These are phyloP conservation scores for Cacajao melanocephalus DNA, from an alignment of 2,797 vertebrate species.

Conservation along the genomic window DNA sequence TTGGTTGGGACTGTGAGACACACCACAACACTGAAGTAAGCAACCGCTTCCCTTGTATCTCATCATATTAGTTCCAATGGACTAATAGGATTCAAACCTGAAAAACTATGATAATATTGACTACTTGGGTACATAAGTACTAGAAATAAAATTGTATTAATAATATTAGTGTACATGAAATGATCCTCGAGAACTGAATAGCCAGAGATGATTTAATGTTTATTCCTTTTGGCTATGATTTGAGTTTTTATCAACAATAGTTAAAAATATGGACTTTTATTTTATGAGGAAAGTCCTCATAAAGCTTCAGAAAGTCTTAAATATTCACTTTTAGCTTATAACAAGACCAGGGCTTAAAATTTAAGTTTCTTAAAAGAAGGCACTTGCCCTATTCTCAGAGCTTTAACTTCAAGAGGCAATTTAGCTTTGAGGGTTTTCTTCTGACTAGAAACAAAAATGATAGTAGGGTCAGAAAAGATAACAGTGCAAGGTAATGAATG, in stretches of 20 bases:
- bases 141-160: background rate
- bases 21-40: background rate
- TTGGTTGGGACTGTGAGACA: background rate
- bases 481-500: background rate
- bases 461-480: background rate
- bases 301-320: background rate
- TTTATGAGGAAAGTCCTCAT: too few relatives aligned
- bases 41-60: background rate
- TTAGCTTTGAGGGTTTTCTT: slow-evolving; percentile 1
- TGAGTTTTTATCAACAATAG: background rate
- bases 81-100: background rate
- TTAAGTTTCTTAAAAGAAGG: background rate
- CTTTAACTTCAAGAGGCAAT: background rate
- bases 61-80: background rate
- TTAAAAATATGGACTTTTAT: background rate
- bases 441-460: background rate
- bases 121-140: background rate
- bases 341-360: background rate
- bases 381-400: background rate
- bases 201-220: background rate
- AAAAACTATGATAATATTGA: background rate
- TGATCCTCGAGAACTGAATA: background rate
- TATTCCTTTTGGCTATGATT: background rate
- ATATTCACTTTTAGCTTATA: background rate
- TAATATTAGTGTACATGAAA: background rate